Conservation (phyloP, 2,888 invertebrate genomes). For the Cheilosia impressa region DNA sequence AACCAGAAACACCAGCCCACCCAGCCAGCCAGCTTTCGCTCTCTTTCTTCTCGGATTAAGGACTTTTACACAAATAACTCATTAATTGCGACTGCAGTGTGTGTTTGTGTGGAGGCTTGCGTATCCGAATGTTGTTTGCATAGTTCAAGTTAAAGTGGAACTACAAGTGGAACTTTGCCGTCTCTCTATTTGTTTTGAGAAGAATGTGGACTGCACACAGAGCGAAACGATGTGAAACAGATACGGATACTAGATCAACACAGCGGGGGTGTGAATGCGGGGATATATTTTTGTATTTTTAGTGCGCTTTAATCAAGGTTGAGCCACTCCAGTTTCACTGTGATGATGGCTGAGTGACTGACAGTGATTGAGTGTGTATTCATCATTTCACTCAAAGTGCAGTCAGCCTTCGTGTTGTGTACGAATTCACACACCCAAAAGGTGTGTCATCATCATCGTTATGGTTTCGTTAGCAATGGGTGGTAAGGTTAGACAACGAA, state of each 20-base stretch:
- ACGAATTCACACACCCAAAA: constrained; percentile 1
- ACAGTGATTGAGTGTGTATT: constrained; percentile 67
- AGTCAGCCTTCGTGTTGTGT: constrained; percentile 21
- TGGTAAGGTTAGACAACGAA: not conserved
- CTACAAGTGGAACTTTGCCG: constrained; percentile 2
- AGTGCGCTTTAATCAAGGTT: constrained; percentile 58
- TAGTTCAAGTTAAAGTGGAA: constrained; percentile 14
- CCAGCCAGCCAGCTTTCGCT: not conserved
- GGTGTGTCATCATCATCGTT: constrained; percentile 50
- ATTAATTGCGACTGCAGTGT: constrained; percentile 51
- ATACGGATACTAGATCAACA: constrained; percentile 24
- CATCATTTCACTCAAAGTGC: constrained; percentile 54
- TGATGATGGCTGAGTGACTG: constrained; percentile 55
- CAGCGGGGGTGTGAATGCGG: constrained; percentile 9
- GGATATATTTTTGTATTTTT: constrained; percentile 8
- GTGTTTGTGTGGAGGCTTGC: not conserved
- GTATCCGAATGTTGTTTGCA: constrained; percentile 29
- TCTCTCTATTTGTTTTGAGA: constrained; percentile 2
- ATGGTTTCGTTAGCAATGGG: constrained; percentile 14
- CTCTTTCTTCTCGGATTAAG: constrained; percentile 6
- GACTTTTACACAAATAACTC: constrained; percentile 53
- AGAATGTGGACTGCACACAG: constrained; percentile 10
- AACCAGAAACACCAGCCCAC: not conserved
- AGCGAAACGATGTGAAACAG: constrained; percentile 34
- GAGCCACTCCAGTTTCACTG: constrained; percentile 49